Conservation (phyloP, 2,797 vertebrate genomes). For the Diglossa cyanea region DNA sequence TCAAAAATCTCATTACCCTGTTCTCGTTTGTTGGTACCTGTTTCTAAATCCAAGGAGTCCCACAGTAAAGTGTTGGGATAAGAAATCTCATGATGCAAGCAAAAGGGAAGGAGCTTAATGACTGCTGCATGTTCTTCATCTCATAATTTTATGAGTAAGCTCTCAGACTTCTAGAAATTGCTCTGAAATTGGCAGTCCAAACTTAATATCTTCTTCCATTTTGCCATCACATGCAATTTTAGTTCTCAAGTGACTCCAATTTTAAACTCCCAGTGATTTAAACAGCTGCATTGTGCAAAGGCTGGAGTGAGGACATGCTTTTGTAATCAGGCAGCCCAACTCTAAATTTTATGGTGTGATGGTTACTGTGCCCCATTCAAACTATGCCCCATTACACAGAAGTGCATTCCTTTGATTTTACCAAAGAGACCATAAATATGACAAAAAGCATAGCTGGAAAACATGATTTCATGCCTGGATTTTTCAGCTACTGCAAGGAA, state of each 20-base stretch:
- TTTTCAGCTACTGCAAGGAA: conserved; percentile 40
- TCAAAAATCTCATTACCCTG: neutral
- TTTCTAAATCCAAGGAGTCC: neutral
- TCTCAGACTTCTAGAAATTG: conserved; percentile 14
- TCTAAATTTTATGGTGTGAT: conserved; percentile 13
- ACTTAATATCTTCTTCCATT: conserved; percentile 35
- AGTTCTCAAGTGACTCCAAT: conserved; percentile 16
- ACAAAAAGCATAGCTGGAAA: conserved; percentile 42
- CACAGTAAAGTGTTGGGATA: neutral
- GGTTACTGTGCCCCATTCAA: conserved; percentile 37
- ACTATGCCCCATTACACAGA: conserved; percentile 37
- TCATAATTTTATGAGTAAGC: neutral
- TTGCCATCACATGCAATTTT: conserved; percentile 30
- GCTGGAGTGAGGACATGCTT: conserved; percentile 9
- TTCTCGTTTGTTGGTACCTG: neutral
- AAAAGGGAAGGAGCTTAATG: neutral
- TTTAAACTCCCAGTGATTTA: conserved; percentile 46
- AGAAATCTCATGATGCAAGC: neutral
- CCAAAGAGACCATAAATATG: conserved; percentile 47
- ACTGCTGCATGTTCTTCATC: neutral
- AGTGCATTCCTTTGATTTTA: conserved; percentile 60
- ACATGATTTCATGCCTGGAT: conserved; percentile 48
- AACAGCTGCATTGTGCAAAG: conserved; percentile 29
- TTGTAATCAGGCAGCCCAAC: conserved; percentile 39
- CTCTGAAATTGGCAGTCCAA: conserved; percentile 24